Evolutionary conservation across 1,140 invertebrate genomes (phyloP), one percentile per base, ranked within the genome.

Genomic region (Drosophila sucinea): DNA sequence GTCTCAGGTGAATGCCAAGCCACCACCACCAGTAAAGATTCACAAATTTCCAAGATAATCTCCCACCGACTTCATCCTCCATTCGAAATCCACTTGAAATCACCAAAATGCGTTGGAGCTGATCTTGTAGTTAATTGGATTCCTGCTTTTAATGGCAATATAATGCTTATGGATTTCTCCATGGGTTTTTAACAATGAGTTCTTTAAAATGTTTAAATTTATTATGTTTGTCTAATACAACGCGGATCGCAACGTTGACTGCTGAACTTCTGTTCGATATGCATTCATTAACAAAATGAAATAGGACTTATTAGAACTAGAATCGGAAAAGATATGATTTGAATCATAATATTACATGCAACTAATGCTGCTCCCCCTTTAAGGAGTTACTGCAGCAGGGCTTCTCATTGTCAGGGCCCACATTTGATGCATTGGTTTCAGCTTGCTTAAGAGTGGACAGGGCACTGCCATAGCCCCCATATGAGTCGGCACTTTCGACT

Each of bases 111-210:
- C 17, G 17, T 17, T 35, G 25, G 32, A 25, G 41, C 32, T 62
- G 56, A 67, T 79, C 82, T 86, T 78, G 54, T 51, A 65, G 51
- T 81, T 85, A 85, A 85, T 85, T 85, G 66, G 81, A 78, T 72
- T 78, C 74, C 68, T 85, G 81, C 69, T 73, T 77, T 71, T 61
- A 35, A 67, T 41, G 60, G 58, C 60, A 67, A 41, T 25, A 68
- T 17, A 17, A 17, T 11, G 60, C 78, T 72, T 78, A 78, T 85
- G 75, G 81, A 81, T 85, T 81, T 86, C 67, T 0, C 66, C 74
- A 32, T 61, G 70, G 73, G 41, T 25, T 40, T 63, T 23, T 54
- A 60, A 68, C 33, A 73, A 69, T 63, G 40, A 44, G 44, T 44
- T 58, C 23, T 3, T 38, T 1, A 38, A 38, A 38, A 38, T 38